Evolutionary conservation across 2,113 vertebrate species (phyloP).

Genomic region (Natator depressus): DNA sequence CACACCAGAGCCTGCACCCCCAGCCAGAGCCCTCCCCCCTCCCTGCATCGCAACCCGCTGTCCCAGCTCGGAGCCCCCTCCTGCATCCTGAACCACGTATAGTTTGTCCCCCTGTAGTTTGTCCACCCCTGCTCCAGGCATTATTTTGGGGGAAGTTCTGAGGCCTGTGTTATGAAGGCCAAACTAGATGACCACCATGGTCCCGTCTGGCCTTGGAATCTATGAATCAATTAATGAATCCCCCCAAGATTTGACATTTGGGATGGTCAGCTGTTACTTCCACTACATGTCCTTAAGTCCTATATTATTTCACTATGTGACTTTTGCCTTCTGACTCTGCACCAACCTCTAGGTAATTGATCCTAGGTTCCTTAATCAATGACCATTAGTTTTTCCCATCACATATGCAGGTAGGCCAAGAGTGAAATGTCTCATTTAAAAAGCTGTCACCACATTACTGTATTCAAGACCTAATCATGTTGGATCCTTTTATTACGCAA

Average conservation of each 20-base stretch:
- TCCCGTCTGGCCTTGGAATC: not conserved
- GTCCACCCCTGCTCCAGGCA: no score
- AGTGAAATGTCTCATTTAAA: not conserved
- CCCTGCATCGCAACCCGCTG: no score
- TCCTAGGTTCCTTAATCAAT: not conserved
- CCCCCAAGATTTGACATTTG: not conserved
- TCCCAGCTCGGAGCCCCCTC: no score
- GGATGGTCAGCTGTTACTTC: not conserved
- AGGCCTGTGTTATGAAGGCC: no score
- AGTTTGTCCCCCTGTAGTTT: no score
- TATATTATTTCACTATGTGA: not conserved
- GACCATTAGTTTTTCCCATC: not conserved
- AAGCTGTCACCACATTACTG: not conserved
- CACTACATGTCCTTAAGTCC: not conserved
- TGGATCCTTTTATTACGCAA: not conserved
- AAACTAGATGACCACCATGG: not conserved
- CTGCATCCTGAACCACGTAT: no score
- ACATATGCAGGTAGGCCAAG: not conserved
- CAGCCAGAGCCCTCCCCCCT: no score
- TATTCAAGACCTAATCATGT: not conserved
- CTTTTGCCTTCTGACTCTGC: not conserved
- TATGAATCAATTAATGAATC: not conserved
- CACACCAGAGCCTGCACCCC: no score
- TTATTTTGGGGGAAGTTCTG: no score
- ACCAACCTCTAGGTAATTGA: accelerated